Percentiles rank a stretch among this genome's conserved stretches.
phyloP scores from a whole-genome alignment of 1,140 invertebrate species.

The Pseudomyrmex cubaensis region DNA sequence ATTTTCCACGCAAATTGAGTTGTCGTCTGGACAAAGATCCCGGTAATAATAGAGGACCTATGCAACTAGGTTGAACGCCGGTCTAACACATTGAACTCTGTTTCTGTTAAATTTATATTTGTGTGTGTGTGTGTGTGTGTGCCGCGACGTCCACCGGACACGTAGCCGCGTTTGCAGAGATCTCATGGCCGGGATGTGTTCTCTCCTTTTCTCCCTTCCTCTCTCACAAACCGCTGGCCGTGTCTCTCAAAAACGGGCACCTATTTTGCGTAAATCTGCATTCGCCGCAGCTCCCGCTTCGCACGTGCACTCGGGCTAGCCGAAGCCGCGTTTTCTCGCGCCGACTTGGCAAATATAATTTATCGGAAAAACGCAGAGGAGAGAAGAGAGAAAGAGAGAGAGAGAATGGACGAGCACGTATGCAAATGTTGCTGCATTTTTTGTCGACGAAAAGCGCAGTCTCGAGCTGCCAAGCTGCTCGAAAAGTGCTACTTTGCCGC shows the following conservation, averaged over 20 bases:
- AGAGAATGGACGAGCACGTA: constrained; percentile 12
- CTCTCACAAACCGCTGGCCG: constrained; percentile 2
- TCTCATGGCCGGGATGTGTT: constrained; percentile 8
- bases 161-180: constrained; percentile 26
- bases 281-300: constrained; percentile 35
- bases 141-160: constrained; percentile 23
- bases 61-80: constrained; percentile 36
- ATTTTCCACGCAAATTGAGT: constrained; percentile 37
- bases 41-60: constrained; percentile 38
- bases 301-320: constrained; percentile 15
- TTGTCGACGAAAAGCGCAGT: constrained; percentile 33
- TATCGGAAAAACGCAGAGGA: constrained; percentile 43
- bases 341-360: constrained; percentile 58
- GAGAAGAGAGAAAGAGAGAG: background rate
- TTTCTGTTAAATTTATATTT: constrained; percentile 51
- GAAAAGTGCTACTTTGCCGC: constrained; percentile 18
- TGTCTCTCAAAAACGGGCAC: constrained; percentile 45
- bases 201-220: background rate
- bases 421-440: constrained; percentile 51
- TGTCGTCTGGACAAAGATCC: constrained; percentile 41
- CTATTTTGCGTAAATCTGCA: constrained; percentile 61
- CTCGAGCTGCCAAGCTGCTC: constrained; percentile 30
- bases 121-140: background rate
- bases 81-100: constrained; percentile 44
- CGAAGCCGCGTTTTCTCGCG: constrained; percentile 20